A percentile compares a stretch with the other conserved stretches of the same genome.
Conservation (phyloP, 1,140 invertebrate genomes). For the Hyles vespertilio region DNA sequence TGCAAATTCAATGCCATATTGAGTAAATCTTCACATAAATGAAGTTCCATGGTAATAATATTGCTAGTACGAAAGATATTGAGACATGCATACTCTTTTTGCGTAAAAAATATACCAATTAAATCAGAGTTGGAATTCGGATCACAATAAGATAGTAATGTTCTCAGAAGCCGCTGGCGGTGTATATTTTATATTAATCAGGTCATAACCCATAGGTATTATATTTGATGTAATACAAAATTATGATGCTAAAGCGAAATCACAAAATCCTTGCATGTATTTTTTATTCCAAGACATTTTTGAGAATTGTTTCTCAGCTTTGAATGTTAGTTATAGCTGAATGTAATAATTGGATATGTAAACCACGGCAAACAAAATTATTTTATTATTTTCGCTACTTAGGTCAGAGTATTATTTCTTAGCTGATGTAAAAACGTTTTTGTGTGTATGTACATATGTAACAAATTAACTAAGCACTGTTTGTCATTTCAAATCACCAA, state of each 20-base stretch:
- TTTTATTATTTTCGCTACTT: constrained; percentile 5
- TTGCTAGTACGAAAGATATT: constrained; percentile 8
- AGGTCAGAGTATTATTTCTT: constrained; percentile 28
- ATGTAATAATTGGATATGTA: constrained; percentile 5
- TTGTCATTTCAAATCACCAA: constrained; percentile 56
- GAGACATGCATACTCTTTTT: background rate
- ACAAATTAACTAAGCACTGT: constrained; percentile 49
- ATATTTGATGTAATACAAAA: constrained; percentile 7
- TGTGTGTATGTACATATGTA: constrained; percentile 42
- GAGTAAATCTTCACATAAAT: background rate
- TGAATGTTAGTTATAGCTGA: constrained; percentile 27
- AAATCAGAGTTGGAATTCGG: background rate
- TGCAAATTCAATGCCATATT: constrained; percentile 42
- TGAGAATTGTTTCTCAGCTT: constrained; percentile 19
- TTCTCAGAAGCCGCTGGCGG: constrained; percentile 48
- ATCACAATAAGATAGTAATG: background rate
- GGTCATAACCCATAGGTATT: constrained; percentile 10
- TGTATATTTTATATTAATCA: constrained; percentile 29
- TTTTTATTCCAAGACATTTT: constrained; percentile 13
- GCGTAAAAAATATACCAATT: background rate
- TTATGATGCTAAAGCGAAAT: background rate
- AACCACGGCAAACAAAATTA: background rate
- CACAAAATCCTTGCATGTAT: constrained; percentile 24
- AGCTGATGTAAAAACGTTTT: constrained; percentile 31
- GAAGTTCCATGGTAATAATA: constrained; percentile 4